Percentiles rank a stretch among this genome's conserved stretches.
Conservation (phyloP, 92 coral and sea anemone species). For the Desmophyllum pertusum region DNA sequence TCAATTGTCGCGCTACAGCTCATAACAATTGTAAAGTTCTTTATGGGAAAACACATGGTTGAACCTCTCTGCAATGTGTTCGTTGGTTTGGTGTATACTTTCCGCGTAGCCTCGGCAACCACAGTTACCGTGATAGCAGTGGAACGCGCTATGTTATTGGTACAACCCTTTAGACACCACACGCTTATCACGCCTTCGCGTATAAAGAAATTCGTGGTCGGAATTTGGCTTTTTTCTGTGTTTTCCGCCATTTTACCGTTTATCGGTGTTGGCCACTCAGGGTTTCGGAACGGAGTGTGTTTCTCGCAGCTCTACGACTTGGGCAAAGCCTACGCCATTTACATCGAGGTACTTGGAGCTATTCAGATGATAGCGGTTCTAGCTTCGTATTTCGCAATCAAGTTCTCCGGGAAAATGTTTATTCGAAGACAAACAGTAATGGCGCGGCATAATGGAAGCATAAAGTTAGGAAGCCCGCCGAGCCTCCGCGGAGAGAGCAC, state of each 20-base stretch:
- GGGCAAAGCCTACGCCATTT: constrained; percentile 63
- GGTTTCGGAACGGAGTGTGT: constrained; percentile 58
- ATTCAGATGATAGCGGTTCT: constrained; percentile 55
- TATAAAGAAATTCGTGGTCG: constrained; percentile 54
- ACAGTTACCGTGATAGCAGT: constrained; percentile 82
- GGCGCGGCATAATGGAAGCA: constrained; percentile 21
- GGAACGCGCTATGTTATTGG: constrained; percentile 70
- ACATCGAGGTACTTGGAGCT: constrained; percentile 69
- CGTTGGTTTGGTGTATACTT: constrained; percentile 59
- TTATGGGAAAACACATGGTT: constrained; percentile 43
- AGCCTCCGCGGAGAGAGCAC: constrained; percentile 11
- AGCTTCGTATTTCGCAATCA: constrained; percentile 64
- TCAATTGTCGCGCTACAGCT: constrained; percentile 77
- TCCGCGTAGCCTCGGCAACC: constrained; percentile 75
- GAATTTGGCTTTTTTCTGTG: constrained; percentile 72
- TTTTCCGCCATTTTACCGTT: constrained; percentile 63
- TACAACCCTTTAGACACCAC: constrained; percentile 70
- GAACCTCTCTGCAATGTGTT: constrained; percentile 54
- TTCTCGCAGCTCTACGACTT: constrained; percentile 70
- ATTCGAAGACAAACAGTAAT: constrained; percentile 68
- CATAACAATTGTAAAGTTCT: constrained; percentile 71
- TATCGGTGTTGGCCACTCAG: constrained; percentile 72
- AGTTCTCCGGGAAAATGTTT: constrained; percentile 67
- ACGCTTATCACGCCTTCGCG: constrained; percentile 57
- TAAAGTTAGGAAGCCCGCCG: neutral